phyloP scores from a whole-genome alignment of 2,113 vertebrate genomes.

The Gambusia affinis region DNA sequence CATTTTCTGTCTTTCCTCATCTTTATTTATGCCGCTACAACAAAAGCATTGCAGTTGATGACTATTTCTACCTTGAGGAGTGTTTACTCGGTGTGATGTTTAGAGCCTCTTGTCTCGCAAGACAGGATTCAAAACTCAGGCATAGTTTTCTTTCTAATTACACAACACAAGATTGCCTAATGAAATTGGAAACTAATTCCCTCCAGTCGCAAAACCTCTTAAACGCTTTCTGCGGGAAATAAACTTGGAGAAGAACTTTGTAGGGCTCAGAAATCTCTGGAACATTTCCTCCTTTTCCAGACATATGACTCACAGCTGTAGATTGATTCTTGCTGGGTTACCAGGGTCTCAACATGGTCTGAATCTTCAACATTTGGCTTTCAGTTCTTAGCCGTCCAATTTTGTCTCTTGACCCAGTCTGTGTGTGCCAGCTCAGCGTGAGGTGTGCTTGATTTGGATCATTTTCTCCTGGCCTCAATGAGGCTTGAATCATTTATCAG shows the following conservation, averaged over 20 bases:
- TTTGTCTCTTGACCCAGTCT: constrained; percentile 24
- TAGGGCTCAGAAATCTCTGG: not conserved
- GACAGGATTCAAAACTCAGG: not conserved
- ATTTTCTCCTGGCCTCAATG: constrained; percentile 3
- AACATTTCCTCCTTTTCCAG: not conserved
- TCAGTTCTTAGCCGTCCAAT: constrained; percentile 25
- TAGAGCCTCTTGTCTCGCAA: not conserved
- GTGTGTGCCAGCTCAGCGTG: constrained; percentile 25
- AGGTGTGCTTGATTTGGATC: constrained; percentile 18
- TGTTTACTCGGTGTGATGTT: not conserved
- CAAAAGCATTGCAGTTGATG: constrained; percentile 1
- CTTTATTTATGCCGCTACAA: constrained; percentile 28
- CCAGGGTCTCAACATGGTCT: constrained; percentile 9
- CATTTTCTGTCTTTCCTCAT: constrained; percentile 16
- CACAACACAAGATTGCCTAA: not conserved
- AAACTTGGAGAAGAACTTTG: not conserved
- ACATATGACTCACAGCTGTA: not conserved
- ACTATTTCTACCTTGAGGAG: constrained; percentile 5
- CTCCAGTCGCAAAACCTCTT: not conserved
- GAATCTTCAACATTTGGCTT: constrained; percentile 13
- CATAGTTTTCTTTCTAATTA: not conserved
- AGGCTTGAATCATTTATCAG: constrained; percentile 18
- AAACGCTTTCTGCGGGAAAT: not conserved
- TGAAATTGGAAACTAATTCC: not conserved
- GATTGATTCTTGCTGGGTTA: not conserved